Evolutionary conservation across 2,113 vertebrate species (phyloP).

Genomic region (Corythaixoides concolor): DNA sequence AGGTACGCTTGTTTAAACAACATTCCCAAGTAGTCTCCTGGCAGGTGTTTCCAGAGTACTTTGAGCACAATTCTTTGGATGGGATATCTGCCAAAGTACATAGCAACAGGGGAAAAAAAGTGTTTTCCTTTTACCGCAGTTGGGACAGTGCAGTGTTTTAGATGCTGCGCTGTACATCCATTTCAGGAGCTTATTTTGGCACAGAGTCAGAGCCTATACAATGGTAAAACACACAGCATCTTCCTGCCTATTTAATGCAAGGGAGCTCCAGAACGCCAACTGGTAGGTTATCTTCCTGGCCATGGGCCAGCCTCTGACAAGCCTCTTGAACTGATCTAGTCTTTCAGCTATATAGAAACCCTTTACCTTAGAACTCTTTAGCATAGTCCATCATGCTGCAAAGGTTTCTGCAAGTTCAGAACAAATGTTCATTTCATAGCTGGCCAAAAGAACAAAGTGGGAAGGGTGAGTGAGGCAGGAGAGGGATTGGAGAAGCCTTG

Average conservation of each 20-base stretch:
- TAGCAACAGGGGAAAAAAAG: slow-evolving; percentile 72
- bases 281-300: background rate
- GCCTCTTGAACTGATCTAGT: background rate
- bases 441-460: background rate
- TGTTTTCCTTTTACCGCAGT: slow-evolving; percentile 69
- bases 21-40: slow-evolving; percentile 79
- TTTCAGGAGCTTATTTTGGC: slow-evolving; percentile 62
- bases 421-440: background rate
- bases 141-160: slow-evolving; percentile 63
- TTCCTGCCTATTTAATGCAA: slow-evolving; percentile 19
- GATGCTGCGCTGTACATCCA: slow-evolving; percentile 47
- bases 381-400: background rate
- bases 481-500: background rate
- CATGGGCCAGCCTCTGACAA: background rate
- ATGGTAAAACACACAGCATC: slow-evolving; percentile 50
- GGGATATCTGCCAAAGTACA: slow-evolving; percentile 79
- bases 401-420: background rate
- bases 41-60: slow-evolving; percentile 83
- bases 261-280: background rate
- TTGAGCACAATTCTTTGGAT: slow-evolving; percentile 76
- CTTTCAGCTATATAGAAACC: background rate
- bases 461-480: background rate
- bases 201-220: slow-evolving; percentile 41
- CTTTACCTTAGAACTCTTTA: background rate
- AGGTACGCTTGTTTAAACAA: slow-evolving; percentile 80